These are phyloP conservation scores for Carassius carassius DNA, from an alignment of 2,113 vertebrate genomes.

Conservation along the genomic window DNA sequence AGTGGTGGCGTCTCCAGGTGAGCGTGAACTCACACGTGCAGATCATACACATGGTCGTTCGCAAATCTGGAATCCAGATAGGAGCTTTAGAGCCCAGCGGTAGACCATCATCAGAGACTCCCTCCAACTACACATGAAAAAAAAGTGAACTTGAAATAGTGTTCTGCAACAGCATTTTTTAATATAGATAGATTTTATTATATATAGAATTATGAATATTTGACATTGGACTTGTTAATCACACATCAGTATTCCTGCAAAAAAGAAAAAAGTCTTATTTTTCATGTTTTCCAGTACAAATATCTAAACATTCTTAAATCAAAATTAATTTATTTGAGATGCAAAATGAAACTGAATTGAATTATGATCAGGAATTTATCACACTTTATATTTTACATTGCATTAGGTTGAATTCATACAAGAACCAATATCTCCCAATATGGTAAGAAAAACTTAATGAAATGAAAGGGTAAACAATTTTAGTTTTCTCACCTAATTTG, in stretches of 20 bases:
- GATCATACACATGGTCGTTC: constrained; percentile 98
- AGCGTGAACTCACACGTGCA: constrained; percentile 97
- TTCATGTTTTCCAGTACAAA: too few species aligned
- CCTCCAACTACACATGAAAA: constrained; percentile 75
- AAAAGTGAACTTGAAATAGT: too few species aligned
- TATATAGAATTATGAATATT: too few species aligned
- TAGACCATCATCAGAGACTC: constrained; percentile 78
- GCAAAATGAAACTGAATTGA: neutral
- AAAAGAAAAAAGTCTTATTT: too few species aligned
- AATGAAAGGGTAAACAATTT: neutral
- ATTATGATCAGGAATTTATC: too few species aligned
- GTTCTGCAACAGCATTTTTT: too few species aligned
- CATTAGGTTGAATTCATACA: neutral
- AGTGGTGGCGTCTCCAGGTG: constrained; percentile 97
- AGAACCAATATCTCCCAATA: neutral
- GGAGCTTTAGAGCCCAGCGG: constrained; percentile 93
- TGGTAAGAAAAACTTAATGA: neutral
- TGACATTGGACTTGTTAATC: neutral
- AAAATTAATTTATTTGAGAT: neutral
- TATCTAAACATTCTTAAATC: neutral
- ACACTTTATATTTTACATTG: too few species aligned
- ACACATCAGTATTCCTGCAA: too few species aligned
- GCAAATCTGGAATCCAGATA: constrained; percentile 98
- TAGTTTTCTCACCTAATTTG: neutral
- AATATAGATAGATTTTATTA: too few species aligned